Evolutionary conservation across 1,140 invertebrate genomes (phyloP), one percentile per base, ranked within the genome.

Genomic region (Aphaenogaster floridana): DNA sequence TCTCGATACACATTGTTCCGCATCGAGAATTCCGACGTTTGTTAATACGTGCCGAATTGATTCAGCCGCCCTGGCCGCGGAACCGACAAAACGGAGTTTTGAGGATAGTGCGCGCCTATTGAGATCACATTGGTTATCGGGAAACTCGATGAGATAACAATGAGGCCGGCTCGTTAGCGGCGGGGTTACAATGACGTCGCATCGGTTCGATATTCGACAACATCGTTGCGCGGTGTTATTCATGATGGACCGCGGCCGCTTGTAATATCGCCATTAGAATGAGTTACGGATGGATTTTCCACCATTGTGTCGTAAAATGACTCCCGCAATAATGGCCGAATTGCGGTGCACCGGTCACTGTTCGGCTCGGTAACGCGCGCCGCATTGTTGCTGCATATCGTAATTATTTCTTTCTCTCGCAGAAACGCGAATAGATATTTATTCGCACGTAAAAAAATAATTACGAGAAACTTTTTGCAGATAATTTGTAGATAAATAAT

Each of bases 141-240:
- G 86, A 88, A 89, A 87, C 77, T 85, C 80, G 86, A 84, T 79
- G 88, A 88, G 84, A 92, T 92, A 93, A 92, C 89, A 86, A 88
- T 91, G 93, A 92, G 91, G 92, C 91, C 90, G 92, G 94, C 93
- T 94, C 94, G 93, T 94, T 94, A 94, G 91, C 89, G 92, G 57
- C 59, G 87, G 71, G 86, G 87, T 88, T 88, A 90, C 89, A 93
- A 89, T 86, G 89, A 89, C 89, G 87, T 90, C 87, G 89, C 69
- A 50, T 61, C 11, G 54, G 80, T 36, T 72, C 80, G 69, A 84
- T 74, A 74, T 59, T 84, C 80, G 80, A 84, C 68, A 74, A 84
- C 69, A 84, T 74, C 54, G 42, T 76, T 59, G 80, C 80, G 69
- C 80, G 34, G 69, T 84, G 80, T 84, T 84, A 63, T 84, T 84